phyloP scores from a whole-genome alignment of 2,113 vertebrate species.

The Syrrhaptes paradoxus region DNA sequence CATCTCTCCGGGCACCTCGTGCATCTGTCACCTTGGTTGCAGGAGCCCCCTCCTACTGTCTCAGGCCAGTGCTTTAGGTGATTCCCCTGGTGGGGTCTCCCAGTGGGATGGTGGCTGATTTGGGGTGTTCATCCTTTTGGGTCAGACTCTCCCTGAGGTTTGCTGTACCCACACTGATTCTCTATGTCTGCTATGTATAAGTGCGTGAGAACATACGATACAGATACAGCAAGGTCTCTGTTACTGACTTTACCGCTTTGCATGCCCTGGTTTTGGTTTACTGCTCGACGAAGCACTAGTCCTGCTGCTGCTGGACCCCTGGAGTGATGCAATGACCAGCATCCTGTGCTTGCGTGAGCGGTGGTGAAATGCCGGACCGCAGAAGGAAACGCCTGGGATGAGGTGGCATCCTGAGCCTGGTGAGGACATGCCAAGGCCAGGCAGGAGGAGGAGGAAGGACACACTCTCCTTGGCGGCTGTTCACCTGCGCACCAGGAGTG shows the following conservation, averaged over 20 bases:
- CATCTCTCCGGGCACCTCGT: not conserved
- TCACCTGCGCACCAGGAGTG: not conserved
- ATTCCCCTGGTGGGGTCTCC: not conserved
- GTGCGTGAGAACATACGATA: not conserved
- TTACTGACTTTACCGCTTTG: not conserved
- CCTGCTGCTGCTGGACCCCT: not conserved
- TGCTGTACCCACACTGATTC: accelerated
- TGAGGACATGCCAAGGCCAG: not conserved
- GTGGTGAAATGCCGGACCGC: not conserved
- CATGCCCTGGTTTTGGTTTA: not conserved
- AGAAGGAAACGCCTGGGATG: not conserved
- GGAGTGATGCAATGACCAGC: not conserved
- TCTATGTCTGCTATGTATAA: not conserved
- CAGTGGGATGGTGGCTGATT: accelerated
- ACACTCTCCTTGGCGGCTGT: not conserved
- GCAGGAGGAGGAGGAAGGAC: not conserved
- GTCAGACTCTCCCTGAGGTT: not conserved
- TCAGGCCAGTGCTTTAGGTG: not conserved
- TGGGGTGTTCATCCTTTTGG: not conserved
- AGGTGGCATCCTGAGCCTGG: not conserved
- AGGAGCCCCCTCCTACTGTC: not conserved
- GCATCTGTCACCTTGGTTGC: not conserved
- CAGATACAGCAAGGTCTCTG: accelerated
- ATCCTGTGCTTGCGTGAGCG: not conserved
- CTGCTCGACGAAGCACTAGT: not conserved